These are phyloP conservation scores for Danionella dracula DNA, from an alignment of 2,797 vertebrate species.

Conservation along the genomic window DNA sequence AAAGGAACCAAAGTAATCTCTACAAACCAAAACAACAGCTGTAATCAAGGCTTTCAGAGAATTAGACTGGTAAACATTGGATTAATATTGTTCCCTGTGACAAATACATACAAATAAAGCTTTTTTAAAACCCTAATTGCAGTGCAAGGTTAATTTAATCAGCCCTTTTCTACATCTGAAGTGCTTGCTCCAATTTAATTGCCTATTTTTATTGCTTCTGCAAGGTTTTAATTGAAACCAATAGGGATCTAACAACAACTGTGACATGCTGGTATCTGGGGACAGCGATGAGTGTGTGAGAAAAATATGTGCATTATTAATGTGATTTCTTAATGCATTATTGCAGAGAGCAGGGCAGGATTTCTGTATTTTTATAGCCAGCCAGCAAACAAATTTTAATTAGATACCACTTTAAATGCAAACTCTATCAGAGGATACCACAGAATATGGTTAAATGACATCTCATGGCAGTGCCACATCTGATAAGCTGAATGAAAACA, in stretches of 20 bases:
- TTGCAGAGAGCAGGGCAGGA: constrained; percentile 46
- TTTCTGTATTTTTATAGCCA: constrained; percentile 5
- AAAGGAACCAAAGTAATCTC: background rate
- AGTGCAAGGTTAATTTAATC: constrained; percentile 84
- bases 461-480: constrained; percentile 24
- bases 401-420: constrained; percentile 14
- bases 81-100: constrained; percentile 55
- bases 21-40: background rate
- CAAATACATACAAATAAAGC: constrained; percentile 68
- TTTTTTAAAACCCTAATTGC: constrained; percentile 74
- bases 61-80: background rate
- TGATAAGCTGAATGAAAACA: constrained; percentile 25
- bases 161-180: constrained; percentile 74
- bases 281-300: constrained; percentile 79
- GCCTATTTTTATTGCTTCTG: constrained; percentile 82
- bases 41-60: constrained; percentile 7
- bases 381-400: constrained; percentile 28
- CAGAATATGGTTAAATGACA: constrained; percentile 4
- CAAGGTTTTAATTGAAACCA: constrained; percentile 81
- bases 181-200: constrained; percentile 81
- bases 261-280: constrained; percentile 78
- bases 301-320: constrained; percentile 79
- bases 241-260: constrained; percentile 80
- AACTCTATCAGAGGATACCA: background rate
- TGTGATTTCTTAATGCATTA: constrained; percentile 71